phyloP scores from a whole-genome alignment of 92 coral and sea anemone genomes.

The Isaurus tuberculatus region DNA sequence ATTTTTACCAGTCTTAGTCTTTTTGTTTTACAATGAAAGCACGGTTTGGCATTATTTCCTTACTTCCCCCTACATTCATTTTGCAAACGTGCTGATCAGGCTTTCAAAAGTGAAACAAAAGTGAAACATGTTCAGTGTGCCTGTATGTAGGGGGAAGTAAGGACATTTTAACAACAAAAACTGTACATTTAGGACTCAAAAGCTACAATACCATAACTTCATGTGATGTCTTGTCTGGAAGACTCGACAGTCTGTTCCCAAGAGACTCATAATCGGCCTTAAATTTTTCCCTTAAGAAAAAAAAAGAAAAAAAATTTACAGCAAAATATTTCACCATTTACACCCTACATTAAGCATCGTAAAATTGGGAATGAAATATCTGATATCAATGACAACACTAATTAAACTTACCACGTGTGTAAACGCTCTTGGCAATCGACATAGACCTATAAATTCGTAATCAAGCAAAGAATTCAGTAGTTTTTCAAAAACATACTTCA shows the following conservation, averaged over 20 bases:
- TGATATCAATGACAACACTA: background rate
- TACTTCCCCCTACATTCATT: no score
- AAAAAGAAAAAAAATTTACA: background rate
- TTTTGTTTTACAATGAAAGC: background rate
- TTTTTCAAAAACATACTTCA: background rate
- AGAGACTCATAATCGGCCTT: conserved; percentile 83
- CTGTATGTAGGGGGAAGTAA: no score
- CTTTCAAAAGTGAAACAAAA: no score
- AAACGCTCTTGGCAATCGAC: conserved; percentile 74
- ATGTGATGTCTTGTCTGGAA: conserved; percentile 84
- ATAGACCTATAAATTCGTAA: conserved; percentile 59
- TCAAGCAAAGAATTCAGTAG: background rate
- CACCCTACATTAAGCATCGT: no score
- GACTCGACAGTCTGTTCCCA: conserved; percentile 63
- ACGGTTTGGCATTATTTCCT: no score
- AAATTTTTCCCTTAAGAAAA: conserved; percentile 70
- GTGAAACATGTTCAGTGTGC: no score
- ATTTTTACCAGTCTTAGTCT: background rate
- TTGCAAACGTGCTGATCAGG: no score
- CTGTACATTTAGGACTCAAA: no score
- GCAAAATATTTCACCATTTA: no score
- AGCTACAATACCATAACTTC: conserved; percentile 82
- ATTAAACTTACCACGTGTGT: conserved; percentile 72
- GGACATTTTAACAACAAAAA: no score
- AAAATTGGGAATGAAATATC: background rate